Base-by-base conservation (phyloP, 2,797 vertebrate genomes). In the Orestias chungarensis region DNA sequence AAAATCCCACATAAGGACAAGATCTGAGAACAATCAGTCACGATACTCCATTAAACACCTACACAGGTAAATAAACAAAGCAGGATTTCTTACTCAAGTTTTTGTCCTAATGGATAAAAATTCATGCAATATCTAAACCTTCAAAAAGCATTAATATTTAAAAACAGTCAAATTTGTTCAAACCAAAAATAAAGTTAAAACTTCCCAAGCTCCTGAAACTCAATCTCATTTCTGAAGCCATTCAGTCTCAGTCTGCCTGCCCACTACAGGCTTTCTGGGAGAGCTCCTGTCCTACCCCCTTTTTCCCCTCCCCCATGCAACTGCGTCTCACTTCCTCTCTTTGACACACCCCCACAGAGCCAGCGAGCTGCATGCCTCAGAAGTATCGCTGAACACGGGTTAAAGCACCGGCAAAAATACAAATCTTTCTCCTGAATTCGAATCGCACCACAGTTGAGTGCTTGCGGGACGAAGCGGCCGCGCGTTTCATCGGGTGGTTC, bases 321-420 rank as follows among this genome's bases (percentile, higher is more conserved):
- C 88, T 85, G 81, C n/a, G 76, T 76, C 89, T 91, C 88, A 90
- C 88, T 93, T 93, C 91, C 89, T 87, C 88, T 89, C 82, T 31
- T 82, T 91, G 87, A 91, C 90, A 90, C 91, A 87, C 89, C 88
- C 88, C 88, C 88, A 82, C 88, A 81, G 81, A 71, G 77, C 74
- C 71, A 76, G 82, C 52, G 82, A 85, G 74, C 82, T 83, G 68
- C 73, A 57, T 49, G 73, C 52, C 65, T 71, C 71, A 61, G 57
- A 67, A 76, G 78, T 73, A 70, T 66, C 64, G 55, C 25, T 42
- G 17, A 73, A 82, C 77, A 81, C 75, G 57, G 83, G 81, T 66
- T 59, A 33, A 57, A 65, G 66, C 25, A 75, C 8, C 73, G 23
- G 23, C 65, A 81, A 25, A 71, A 9, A 72, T 70, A 71, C 20